Evolutionary conservation across 1,140 invertebrate genomes (phyloP), one percentile per base, ranked within the genome.

Genomic region (Nylanderia fulva): DNA sequence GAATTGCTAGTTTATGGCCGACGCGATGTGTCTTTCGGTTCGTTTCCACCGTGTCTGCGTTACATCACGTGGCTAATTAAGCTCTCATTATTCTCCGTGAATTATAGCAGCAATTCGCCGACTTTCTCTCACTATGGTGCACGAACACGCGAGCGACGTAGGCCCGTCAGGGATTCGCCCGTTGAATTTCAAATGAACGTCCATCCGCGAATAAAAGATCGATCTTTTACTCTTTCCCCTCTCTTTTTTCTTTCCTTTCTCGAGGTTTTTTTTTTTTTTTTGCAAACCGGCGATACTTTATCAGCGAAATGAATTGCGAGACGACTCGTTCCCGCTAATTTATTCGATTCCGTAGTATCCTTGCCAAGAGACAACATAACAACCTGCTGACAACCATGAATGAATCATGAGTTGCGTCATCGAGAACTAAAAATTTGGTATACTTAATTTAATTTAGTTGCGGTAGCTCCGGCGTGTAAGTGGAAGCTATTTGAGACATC

Each of bases 61-160:
- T 91, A 90, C 89, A 90, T 91, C 88, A 91, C 89, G 89, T 60
- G 85, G 84, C 90, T 90, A 90, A 90, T 91, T 90, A 91, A 90
- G 90, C 84, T 72, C 86, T 91, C 86, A 91, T 91, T 91, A 91
- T 91, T 90, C 88, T 91, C 76, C 75, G 87, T 91, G 88, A 91
- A 91, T 90, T 91, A 91, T 90, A 84, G 86, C 85, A 80, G 85
- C 83, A 76, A 91, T 91, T 90, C 88, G 75, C 85, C 86, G 90
- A 89, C 90, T 91, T 91, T 91, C 90, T 90, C 88, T 86, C 79
- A 80, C 80, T 84, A 88, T 68, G 76, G 83, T 58, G 71, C 60
- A 77, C 60, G 48, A 58, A 60, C 87, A 88, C 83, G 86, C 86
- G 80, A 80, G 69, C 76, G 84, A 86, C 84, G 60, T 63, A 56